Conservation (phyloP, 2,888 invertebrate genomes). For the Bursaphelenchus okinawaensis region DNA sequence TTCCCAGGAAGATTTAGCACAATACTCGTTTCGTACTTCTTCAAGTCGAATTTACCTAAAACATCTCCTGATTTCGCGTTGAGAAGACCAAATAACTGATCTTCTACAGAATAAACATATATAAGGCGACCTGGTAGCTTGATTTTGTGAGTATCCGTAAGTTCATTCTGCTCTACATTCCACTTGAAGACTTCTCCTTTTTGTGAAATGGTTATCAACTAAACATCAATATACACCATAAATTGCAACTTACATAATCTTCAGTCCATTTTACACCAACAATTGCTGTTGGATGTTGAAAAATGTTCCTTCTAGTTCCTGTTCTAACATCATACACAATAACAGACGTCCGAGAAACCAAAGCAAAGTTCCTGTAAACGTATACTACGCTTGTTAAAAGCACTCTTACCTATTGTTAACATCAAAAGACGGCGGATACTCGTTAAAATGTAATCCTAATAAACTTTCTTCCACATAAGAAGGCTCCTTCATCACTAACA, state of each 20-base stretch:
- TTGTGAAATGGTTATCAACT: constrained; percentile 26
- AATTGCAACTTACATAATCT: neutral
- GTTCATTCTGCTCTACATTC: constrained; percentile 19
- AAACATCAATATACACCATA: neutral
- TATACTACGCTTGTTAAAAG: neutral
- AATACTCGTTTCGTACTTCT: neutral
- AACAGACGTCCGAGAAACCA: constrained; percentile 2
- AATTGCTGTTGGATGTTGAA: neutral
- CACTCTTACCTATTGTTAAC: neutral
- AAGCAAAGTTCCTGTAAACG: constrained; percentile 2
- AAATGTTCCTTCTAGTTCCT: neutral
- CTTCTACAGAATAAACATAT: neutral
- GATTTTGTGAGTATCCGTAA: neutral
- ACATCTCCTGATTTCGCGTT: neutral
- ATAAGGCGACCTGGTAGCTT: neutral
- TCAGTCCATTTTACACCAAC: constrained; percentile 6
- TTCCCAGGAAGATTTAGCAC: neutral
- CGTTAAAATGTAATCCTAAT: constrained; percentile 3
- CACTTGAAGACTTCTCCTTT: constrained; percentile 26
- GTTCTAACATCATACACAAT: constrained; percentile 14
- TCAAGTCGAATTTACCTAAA: neutral
- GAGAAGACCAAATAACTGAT: neutral
- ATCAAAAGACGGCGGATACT: constrained; percentile 2
- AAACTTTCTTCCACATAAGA: constrained; percentile 15
- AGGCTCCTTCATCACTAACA: constrained; percentile 14